These are phyloP conservation scores for Gastrophryne carolinensis DNA, from an alignment of 2,797 vertebrate genomes.

Conservation along the genomic window DNA sequence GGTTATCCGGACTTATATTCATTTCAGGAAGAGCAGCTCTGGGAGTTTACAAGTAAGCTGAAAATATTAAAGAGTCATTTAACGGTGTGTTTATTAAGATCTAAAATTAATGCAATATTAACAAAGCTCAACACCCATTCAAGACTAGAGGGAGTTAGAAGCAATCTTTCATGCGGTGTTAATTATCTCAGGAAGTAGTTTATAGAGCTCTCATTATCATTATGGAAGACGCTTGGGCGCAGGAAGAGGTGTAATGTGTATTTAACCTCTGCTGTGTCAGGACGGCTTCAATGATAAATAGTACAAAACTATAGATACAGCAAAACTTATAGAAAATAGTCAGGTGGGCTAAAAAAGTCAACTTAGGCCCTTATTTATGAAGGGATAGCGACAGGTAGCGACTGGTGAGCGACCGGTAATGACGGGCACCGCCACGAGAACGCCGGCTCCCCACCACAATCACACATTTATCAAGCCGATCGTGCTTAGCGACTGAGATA, in stretches of 20 bases:
- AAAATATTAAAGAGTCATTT: constrained; percentile 25
- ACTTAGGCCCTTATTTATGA: too few relatives aligned
- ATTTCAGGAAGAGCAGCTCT: constrained; percentile 1
- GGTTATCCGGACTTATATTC: constrained; percentile 10
- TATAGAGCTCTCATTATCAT: constrained; percentile 19
- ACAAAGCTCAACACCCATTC: constrained; percentile 7
- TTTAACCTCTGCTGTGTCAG: background rate
- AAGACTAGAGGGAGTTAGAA: constrained; percentile 4
- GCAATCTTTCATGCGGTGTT: constrained; percentile 23
- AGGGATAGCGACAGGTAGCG: too few relatives aligned
- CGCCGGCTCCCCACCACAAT: too few relatives aligned
- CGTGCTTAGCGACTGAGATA: too few relatives aligned
- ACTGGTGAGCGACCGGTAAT: too few relatives aligned
- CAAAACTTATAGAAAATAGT: too few relatives aligned
- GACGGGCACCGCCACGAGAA: too few relatives aligned
- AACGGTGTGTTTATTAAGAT: constrained; percentile 31
- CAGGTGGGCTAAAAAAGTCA: too few relatives aligned
- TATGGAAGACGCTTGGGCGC: background rate
- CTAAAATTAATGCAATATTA: constrained; percentile 39
- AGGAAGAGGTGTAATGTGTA: background rate
- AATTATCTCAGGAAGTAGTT: constrained; percentile 19
- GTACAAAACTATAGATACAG: background rate
- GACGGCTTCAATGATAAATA: background rate
- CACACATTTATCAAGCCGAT: too few relatives aligned
- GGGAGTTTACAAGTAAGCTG: constrained; percentile 21